These are phyloP conservation scores for Bombus breviceps DNA, from an alignment of 1,140 invertebrate species.

Conservation along the genomic window DNA sequence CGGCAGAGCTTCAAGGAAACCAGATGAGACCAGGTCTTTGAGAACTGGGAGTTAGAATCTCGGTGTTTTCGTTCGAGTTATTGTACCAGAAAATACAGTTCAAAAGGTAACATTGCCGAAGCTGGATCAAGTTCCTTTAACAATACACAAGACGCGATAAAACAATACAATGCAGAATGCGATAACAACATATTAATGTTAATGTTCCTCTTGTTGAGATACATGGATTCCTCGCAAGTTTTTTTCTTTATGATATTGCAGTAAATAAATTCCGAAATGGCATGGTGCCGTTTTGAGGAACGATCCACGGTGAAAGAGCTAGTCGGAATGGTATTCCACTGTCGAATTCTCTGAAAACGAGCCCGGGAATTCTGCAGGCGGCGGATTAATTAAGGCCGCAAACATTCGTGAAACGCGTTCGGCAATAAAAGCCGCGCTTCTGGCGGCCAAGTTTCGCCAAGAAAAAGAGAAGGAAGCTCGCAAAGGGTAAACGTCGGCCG, in stretches of 20 bases:
- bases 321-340: neutral
- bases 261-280: neutral
- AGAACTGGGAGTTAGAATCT: neutral
- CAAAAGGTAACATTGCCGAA: neutral
- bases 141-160: neutral
- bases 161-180: neutral
- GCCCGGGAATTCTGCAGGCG: neutral
- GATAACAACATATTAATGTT: neutral
- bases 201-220: no score
- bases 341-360: conserved; percentile 10
- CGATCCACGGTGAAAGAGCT: neutral
- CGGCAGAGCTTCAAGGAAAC: neutral
- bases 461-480: conserved; percentile 12
- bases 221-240: neutral
- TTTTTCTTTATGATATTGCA: neutral
- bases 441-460: conserved; percentile 5
- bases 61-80: neutral
- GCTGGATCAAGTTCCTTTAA: neutral
- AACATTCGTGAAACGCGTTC: conserved; percentile 31
- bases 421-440: conserved; percentile 27
- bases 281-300: neutral
- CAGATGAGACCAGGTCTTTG: neutral
- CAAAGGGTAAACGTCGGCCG: neutral
- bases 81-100: neutral
- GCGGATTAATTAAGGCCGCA: conserved; percentile 42